Evolutionary conservation across 1,140 invertebrate genomes (phyloP).

Genomic region (Paralvinella palmiformis): DNA sequence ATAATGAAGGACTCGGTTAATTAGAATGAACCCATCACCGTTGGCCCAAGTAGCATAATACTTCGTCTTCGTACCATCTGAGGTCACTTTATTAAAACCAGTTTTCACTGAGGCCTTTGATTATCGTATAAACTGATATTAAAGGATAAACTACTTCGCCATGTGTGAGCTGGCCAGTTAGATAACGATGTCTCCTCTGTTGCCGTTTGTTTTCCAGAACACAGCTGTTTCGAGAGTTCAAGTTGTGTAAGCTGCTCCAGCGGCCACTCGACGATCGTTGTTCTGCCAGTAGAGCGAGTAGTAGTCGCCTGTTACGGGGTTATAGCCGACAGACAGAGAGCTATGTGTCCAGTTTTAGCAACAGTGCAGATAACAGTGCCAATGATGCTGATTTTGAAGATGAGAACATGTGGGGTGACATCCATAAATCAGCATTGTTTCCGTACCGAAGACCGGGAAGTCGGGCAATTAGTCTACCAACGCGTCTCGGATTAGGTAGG

Average conservation of each 20-base stretch:
- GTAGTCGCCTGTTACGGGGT: conserved; percentile 41
- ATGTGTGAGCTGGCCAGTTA: too few species aligned
- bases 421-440: conserved; percentile 27
- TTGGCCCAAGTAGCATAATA: too few species aligned
- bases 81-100: too few species aligned
- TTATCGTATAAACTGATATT: too few species aligned
- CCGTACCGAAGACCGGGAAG: conserved; percentile 27
- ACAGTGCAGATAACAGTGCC: conserved; percentile 32
- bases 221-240: conserved; percentile 46
- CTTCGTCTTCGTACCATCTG: too few species aligned
- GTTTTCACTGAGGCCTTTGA: too few species aligned
- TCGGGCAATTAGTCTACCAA: conserved; percentile 14
- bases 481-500: conserved; percentile 16
- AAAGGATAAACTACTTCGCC: too few species aligned
- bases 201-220: conserved; percentile 29
- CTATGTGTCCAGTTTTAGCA: conserved; percentile 44
- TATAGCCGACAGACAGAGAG: conserved; percentile 46
- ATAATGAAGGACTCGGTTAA: too few species aligned
- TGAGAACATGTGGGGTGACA: background rate
- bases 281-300: conserved; percentile 32
- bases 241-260: conserved; percentile 45
- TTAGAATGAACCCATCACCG: too few species aligned
- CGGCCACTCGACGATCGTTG: conserved; percentile 42
- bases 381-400: conserved; percentile 14
- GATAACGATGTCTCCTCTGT: too few species aligned